Conservation (phyloP, 1,140 invertebrate species). For the Bombus huntii region DNA sequence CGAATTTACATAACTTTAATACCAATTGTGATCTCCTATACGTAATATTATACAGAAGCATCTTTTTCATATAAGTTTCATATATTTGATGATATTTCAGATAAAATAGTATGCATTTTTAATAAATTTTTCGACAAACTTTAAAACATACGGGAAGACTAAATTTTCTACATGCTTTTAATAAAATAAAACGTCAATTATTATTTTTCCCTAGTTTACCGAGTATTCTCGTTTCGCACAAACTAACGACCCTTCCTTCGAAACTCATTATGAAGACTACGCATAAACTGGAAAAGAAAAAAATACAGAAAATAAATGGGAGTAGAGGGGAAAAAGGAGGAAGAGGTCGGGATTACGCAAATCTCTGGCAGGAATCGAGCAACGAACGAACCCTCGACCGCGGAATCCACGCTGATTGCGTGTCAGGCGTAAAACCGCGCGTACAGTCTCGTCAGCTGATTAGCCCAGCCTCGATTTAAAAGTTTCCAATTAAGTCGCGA, state of each 20-base stretch:
- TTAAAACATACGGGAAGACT: background rate
- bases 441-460: slow-evolving; percentile 24
- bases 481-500: slow-evolving; percentile 73
- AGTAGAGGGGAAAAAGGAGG: background rate
- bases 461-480: slow-evolving; percentile 57
- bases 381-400: background rate
- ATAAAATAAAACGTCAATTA: background rate
- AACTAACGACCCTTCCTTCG: background rate
- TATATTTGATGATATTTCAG: background rate
- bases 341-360: background rate
- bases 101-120: background rate
- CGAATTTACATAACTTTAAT: no score
- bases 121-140: background rate
- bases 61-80: no score
- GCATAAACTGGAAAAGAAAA: background rate
- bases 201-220: background rate
- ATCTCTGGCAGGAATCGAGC: background rate
- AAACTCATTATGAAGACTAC: background rate
- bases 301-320: no score
- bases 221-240: background rate
- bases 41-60: no score
- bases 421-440: slow-evolving; percentile 3
- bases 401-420: slow-evolving; percentile 6
- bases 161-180: background rate
- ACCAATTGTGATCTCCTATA: no score